Conservation (phyloP, 2,888 invertebrate genomes). For the Disparrhopalites patrizii region DNA sequence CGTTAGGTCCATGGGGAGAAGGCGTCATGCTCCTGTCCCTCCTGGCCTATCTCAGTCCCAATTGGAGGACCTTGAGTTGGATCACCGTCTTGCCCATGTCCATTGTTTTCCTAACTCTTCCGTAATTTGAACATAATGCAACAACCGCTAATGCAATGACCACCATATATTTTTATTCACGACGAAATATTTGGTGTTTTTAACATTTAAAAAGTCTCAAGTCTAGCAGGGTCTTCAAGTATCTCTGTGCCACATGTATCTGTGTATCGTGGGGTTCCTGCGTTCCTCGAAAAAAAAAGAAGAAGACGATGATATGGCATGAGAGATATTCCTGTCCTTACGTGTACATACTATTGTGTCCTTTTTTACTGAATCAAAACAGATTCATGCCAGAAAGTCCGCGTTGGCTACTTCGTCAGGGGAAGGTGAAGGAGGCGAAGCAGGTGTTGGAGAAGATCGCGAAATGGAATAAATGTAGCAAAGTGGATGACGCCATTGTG, state of each 20-base stretch:
- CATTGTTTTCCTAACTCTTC: slow-evolving; percentile 36
- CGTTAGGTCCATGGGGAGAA: slow-evolving; percentile 40
- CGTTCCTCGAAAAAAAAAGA: too few species aligned
- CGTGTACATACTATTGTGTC: background rate
- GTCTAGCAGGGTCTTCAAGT: too few species aligned
- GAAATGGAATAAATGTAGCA: slow-evolving; percentile 38
- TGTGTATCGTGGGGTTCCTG: too few species aligned
- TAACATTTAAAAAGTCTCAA: too few species aligned
- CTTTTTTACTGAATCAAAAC: background rate
- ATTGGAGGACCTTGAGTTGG: slow-evolving; percentile 38
- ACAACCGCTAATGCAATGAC: background rate
- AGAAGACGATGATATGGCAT: too few species aligned
- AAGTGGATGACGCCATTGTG: slow-evolving; percentile 30
- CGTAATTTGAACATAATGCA: slow-evolving; percentile 22
- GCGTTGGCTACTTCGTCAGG: slow-evolving; percentile 40
- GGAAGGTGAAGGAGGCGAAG: slow-evolving; percentile 37
- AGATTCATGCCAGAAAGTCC: slow-evolving; percentile 45
- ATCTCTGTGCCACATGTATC: too few species aligned
- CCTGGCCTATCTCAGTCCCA: slow-evolving; percentile 32
- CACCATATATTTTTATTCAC: background rate
- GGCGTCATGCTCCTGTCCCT: slow-evolving; percentile 41
- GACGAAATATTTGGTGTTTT: too few species aligned
- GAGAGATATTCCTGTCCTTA: too few species aligned
- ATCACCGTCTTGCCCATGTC: slow-evolving; percentile 32
- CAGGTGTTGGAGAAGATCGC: slow-evolving; percentile 43